phyloP scores from a whole-genome alignment of 2,113 vertebrate species.

The Microcebus griseorufus region DNA sequence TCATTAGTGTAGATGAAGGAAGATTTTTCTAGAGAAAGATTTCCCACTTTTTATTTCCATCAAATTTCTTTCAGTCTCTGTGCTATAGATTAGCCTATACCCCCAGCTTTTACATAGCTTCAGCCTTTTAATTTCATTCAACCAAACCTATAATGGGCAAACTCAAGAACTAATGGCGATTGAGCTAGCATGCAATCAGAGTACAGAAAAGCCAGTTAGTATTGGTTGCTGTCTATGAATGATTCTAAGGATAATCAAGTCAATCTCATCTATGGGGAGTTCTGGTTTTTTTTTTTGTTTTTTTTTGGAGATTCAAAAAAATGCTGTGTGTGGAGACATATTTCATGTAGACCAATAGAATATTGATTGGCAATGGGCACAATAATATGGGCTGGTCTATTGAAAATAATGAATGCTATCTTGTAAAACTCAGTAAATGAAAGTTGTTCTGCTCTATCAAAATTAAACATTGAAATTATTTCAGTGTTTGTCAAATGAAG shows the following conservation, averaged over 20 bases:
- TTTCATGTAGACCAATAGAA: not conserved
- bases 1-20: not conserved
- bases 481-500: not conserved
- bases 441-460: not conserved
- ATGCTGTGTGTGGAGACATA: not conserved
- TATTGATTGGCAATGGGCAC: not conserved
- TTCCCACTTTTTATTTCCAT: not conserved
- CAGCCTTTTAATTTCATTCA: not conserved
- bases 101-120: not conserved
- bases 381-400: not conserved
- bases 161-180: not conserved
- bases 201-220: not conserved
- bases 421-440: not conserved
- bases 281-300: not conserved
- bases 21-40: not conserved
- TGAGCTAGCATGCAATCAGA: not conserved
- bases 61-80: not conserved
- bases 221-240: not conserved
- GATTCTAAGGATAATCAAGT: not conserved
- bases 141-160: not conserved
- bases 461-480: not conserved
- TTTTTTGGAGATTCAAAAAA: not conserved
- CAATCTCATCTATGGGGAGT: not conserved
- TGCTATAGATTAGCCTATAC: not conserved
- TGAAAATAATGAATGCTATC: not conserved